Percentiles rank a stretch among this genome's conserved stretches.
Evolutionary conservation across 2,113 vertebrate genomes (phyloP).

Genomic region (Bothrops jararaca): DNA sequence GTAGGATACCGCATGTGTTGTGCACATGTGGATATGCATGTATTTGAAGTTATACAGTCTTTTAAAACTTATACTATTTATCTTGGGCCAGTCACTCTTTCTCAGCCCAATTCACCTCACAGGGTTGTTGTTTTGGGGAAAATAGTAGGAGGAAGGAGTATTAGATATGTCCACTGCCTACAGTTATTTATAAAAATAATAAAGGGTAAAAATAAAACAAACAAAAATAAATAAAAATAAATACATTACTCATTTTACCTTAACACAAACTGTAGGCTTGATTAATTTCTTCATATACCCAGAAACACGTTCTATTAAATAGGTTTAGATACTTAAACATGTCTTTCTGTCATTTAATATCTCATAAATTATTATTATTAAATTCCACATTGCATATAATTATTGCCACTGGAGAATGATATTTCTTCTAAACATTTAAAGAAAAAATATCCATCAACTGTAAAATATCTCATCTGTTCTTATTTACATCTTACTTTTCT

Average conservation of each 20-base stretch:
- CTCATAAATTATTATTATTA: neutral
- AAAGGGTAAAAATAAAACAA: neutral
- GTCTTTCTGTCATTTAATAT: neutral
- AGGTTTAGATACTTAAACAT: neutral
- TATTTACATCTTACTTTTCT: neutral
- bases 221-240: neutral
- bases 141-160: neutral
- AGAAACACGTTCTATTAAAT: neutral
- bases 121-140: neutral
- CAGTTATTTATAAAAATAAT: neutral
- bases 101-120: neutral
- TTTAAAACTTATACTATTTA: neutral
- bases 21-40: neutral
- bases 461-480: neutral
- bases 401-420: neutral
- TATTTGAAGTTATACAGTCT: neutral
- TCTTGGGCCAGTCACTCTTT: neutral
- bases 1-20: neutral
- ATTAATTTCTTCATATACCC: neutral
- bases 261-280: neutral
- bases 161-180: neutral
- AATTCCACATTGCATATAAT: neutral
- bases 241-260: neutral
- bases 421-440: neutral
- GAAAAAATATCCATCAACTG: neutral